Conservation (phyloP, 2,888 invertebrate species). For the Danaus chrysippus region DNA sequence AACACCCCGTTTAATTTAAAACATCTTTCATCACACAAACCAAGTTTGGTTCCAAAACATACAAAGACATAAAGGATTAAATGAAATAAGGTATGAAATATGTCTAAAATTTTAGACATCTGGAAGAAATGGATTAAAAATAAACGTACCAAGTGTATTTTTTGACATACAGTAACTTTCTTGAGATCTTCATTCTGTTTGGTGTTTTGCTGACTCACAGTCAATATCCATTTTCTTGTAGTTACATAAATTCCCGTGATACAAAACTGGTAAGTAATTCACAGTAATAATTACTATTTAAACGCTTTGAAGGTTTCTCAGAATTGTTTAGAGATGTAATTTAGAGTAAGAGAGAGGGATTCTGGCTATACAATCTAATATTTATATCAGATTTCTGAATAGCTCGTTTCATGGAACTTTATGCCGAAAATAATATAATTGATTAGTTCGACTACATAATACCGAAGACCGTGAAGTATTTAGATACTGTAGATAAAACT, state of each 20-base stretch:
- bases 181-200: conserved; percentile 20
- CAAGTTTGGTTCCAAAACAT: conserved; percentile 13
- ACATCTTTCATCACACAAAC: conserved; percentile 21
- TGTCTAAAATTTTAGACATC: background rate
- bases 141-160: too few species aligned
- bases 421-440: conserved; percentile 31
- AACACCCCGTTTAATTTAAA: conserved; percentile 41
- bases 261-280: conserved; percentile 37
- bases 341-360: conserved; percentile 46
- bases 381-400: conserved; percentile 42
- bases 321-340: too few species aligned
- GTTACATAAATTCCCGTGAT: conserved; percentile 27
- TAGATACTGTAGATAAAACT: conserved; percentile 43
- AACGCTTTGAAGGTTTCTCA: conserved; percentile 33
- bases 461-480: conserved; percentile 34
- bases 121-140: background rate
- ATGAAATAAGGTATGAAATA: conserved; percentile 39
- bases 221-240: conserved; percentile 7
- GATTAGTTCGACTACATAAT: conserved; percentile 31
- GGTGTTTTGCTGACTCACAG: conserved; percentile 32
- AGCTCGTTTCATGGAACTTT: conserved; percentile 35
- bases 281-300: conserved; percentile 21
- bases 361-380: too few species aligned
- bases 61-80: conserved; percentile 33
- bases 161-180: too few species aligned